Percentiles rank a stretch among this genome's conserved stretches.
These are phyloP conservation scores for Schrankia costaestrigalis DNA, from an alignment of 2,888 invertebrate species.

Conservation along the genomic window DNA sequence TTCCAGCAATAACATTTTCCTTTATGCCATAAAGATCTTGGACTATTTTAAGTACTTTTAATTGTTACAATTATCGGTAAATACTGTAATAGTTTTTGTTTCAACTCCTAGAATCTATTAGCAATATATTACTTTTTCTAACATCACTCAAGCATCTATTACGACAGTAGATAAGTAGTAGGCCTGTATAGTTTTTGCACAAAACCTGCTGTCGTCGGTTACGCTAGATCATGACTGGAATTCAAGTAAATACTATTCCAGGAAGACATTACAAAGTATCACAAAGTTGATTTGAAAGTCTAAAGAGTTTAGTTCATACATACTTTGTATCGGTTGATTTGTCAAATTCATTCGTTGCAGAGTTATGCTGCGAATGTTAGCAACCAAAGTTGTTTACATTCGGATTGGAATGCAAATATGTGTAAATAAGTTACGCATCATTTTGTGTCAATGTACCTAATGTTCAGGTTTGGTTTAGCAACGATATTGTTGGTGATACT, in stretches of 20 bases:
- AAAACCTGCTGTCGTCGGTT: conserved; percentile 29
- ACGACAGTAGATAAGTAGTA: conserved; percentile 42
- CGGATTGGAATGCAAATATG: conserved; percentile 1
- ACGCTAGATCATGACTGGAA: conserved; percentile 47
- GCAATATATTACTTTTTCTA: conserved; percentile 43
- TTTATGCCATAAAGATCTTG: no score
- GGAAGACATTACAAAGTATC: conserved; percentile 28
- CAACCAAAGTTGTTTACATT: conserved; percentile 1
- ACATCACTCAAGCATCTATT: conserved; percentile 33
- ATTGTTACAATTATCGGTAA: conserved; percentile 23
- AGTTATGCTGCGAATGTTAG: conserved; percentile 3
- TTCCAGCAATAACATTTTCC: no score
- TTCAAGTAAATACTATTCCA: conserved; percentile 43
- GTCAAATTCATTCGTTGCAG: conserved; percentile 8
- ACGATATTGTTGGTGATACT: no score
- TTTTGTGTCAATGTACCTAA: no score
- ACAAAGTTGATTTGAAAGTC: conserved; percentile 25
- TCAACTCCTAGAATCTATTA: conserved; percentile 39
- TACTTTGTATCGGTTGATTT: conserved; percentile 17
- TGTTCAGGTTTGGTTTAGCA: no score
- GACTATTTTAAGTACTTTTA: no score
- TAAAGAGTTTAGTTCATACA: conserved; percentile 22
- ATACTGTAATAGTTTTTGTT: conserved; percentile 15
- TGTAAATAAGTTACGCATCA: conserved; percentile 1
- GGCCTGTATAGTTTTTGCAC: conserved; percentile 52